Base-by-base conservation (phyloP, 2,888 invertebrate species). In the Enchytraeus crypticus region DNA sequence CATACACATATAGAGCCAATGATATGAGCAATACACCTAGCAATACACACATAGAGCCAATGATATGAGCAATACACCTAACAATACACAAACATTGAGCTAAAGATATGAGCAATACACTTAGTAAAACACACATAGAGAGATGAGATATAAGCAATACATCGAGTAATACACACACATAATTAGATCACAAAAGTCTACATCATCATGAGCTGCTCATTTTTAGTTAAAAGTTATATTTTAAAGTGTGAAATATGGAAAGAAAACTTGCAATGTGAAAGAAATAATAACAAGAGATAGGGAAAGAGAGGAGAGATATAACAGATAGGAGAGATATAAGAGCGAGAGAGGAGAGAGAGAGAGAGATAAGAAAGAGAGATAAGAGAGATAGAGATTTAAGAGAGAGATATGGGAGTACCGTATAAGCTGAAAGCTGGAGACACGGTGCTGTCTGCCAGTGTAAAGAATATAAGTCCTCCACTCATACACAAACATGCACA, bases 381-480 rank as follows among this genome's bases (percentile, higher is more conserved):
- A n/a, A n/a, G n/a, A n/a, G n/a, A n/a, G n/a, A n/a, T n/a, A n/a
- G 23, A 23, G 23, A 23, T 23, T 11, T n/a, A n/a, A n/a, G n/a
- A n/a, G n/a, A n/a, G n/a, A n/a, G n/a, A n/a, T n/a, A n/a, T n/a
- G n/a, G n/a, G 2, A 64, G 71, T 76, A 75, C 85, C 85, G 70
- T 82, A 80, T 2, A 80, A 65, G 72, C 83, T 82, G 73, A 85
- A 85, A 65, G 81, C 81, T 4, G 85, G 85, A 14, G 83, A 83
- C 1, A 85, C 77, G 83, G 81, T 78, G 63, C 81, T 83, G 71
- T 86, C 85, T 80, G 90, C 90, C 67, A 96, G 82, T 1, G 91
- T 95, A 76, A 97, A 96, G 80, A 92, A 85, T 54, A 90, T 88
- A 66, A 95, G 81, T 51, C 95, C 93, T 53, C 89, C 73, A 77